Base-by-base conservation (phyloP, 2,113 vertebrate genomes). In the Irena cyanogastra region DNA sequence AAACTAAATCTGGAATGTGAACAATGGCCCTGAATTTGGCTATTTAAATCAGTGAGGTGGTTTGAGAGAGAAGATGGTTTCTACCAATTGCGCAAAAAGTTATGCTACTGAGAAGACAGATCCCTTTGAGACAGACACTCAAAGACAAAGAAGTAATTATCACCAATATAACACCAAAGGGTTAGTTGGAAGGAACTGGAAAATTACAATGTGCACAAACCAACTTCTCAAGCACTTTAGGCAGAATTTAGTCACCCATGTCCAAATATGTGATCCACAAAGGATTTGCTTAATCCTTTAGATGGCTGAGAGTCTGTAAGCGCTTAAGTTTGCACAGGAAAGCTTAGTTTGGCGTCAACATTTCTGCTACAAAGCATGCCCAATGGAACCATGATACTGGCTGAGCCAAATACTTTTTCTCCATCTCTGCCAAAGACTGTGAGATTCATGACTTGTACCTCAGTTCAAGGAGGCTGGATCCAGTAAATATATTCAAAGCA, bases 281-380 rank as follows among this genome's bases (percentile, higher is more conserved):
- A 94, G 93, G 93, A 96, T 96, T 96, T 95, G 16, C 59, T 94
- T 97, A 97, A 95, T 96, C 96, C 94, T 92, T 95, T 81, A 92
- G 94, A 97, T 96, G 94, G 95, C 94, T 95, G 85, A 95, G 79
- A 96, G 79, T 93, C 94, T 95, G 90, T 81, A 95, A 96, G 89
- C 0, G 3, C 86, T 95, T 88, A 90, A 92, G 30, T 90, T 94
- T 93, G 96, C 93, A 93, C 91, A 93, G 95, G 89, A 96, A 96
- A 95, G 96, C 96, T 97, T 95, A 97, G 94, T 90, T 94, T 96
- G 96, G 96, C 76, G 79, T 95, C 96, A 93, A 93, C 52, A 83
- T 80, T 97, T 95, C 95, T 97, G 86, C 68, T 94, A 50, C 86
- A 90, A 97, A 97, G 86, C 96, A 89, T 92, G 92, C 91, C 95